Percentiles rank a stretch among this genome's conserved stretches.
phyloP scores from a whole-genome alignment of 2,888 invertebrate genomes.

The Leptopilina syphax region DNA sequence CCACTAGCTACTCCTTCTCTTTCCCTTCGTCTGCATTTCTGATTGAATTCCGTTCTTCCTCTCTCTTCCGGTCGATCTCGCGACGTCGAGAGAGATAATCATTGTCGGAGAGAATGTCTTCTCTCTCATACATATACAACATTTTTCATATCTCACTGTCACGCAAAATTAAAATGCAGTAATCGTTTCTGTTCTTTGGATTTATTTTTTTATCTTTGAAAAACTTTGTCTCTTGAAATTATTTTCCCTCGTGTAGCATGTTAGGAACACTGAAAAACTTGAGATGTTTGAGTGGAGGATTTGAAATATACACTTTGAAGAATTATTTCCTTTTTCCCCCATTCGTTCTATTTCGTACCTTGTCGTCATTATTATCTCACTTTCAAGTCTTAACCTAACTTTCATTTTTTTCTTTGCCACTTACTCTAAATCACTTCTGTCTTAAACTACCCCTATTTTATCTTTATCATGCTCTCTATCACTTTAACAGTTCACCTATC shows the following conservation, averaged over 20 bases:
- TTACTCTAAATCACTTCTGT: conserved; percentile 12
- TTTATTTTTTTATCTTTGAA: too few relatives aligned
- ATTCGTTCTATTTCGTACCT: conserved; percentile 22
- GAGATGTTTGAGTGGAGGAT: not conserved
- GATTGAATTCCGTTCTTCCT: conserved; percentile 65
- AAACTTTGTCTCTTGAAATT: too few relatives aligned
- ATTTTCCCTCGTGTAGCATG: too few relatives aligned
- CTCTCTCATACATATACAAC: not conserved
- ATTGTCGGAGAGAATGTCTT: conserved; percentile 8
- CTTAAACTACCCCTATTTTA: conserved; percentile 2
- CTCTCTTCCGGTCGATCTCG: conserved; percentile 39
- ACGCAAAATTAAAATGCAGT: too few relatives aligned
- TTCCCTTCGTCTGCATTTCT: conserved; percentile 61
- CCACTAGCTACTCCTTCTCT: conserved; percentile 46
- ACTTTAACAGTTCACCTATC: conserved; percentile 8
- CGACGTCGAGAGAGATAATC: conserved; percentile 37
- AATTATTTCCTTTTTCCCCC: conserved; percentile 45
- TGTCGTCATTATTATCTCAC: conserved; percentile 35
- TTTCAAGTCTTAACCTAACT: conserved; percentile 8
- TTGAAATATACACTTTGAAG: too few relatives aligned
- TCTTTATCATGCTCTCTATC: conserved; percentile 11
- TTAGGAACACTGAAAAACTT: not conserved
- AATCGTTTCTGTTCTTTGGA: too few relatives aligned
- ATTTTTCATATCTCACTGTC: not conserved
- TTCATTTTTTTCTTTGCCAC: conserved; percentile 15